Percentiles rank a stretch among this genome's conserved stretches.
Conservation (phyloP, 2,888 invertebrate genomes). For the Pilophorus perplexus region DNA sequence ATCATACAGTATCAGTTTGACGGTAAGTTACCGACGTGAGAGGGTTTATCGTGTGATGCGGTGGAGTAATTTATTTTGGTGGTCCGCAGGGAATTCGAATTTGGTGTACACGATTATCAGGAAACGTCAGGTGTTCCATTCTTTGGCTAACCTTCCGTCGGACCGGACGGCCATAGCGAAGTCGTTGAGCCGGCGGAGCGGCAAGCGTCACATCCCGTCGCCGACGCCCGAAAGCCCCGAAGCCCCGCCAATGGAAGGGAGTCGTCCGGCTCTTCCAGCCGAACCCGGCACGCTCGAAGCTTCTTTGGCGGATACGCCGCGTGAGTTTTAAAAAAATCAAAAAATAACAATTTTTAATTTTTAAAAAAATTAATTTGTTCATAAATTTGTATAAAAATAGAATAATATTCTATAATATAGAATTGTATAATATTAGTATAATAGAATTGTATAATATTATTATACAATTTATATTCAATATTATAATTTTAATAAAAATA, state of each 20-base stretch:
- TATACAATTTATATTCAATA: no score
- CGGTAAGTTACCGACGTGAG: constrained; percentile 63
- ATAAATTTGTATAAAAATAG: no score
- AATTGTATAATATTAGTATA: no score
- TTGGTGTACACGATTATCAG: constrained; percentile 98
- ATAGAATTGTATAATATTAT: no score
- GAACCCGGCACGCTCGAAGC: constrained; percentile 90
- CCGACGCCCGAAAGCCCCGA: constrained; percentile 59
- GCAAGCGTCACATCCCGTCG: constrained; percentile 48
- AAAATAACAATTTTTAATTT: no score
- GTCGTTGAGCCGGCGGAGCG: constrained; percentile 57
- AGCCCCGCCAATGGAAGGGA: constrained; percentile 71
- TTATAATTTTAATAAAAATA: no score
- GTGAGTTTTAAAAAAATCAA: no score
- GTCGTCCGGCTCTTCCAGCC: constrained; percentile 78
- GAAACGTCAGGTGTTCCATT: constrained; percentile 97
- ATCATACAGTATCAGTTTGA: constrained; percentile 99
- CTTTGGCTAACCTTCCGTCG: constrained; percentile 92
- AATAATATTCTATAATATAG: no score
- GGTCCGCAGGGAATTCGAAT: constrained; percentile 82
- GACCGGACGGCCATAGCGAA: constrained; percentile 87
- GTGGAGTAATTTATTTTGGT: constrained; percentile 1
- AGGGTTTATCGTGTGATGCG: background rate
- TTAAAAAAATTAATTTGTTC: no score
- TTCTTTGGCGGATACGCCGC: constrained; percentile 84